These are phyloP conservation scores for Rattus norvegicus DNA, from an alignment of 2,113 vertebrate species.

Conservation along the genomic window DNA sequence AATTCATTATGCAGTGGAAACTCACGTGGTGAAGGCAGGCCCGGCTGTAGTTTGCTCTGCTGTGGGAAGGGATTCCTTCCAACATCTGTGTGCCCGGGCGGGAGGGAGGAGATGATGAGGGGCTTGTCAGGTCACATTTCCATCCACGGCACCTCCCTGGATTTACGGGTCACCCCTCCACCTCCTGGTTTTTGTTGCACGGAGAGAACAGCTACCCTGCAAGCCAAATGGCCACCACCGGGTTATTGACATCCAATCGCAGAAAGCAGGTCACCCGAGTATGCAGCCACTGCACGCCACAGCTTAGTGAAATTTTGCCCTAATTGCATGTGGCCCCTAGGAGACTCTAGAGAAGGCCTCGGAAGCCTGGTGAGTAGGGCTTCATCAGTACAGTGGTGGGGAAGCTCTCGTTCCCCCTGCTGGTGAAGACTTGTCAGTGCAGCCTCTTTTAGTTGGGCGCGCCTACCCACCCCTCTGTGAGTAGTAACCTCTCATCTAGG, in stretches of 20 bases:
- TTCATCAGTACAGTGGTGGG: neutral
- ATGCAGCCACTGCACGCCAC: no score
- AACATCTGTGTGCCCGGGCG: neutral
- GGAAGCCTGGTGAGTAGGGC: neutral
- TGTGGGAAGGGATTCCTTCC: neutral
- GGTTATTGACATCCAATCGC: neutral
- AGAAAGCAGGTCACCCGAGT: neutral
- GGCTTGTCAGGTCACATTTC: neutral
- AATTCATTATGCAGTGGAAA: constrained; percentile 40
- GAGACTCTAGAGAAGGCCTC: neutral
- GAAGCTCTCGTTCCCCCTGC: neutral
- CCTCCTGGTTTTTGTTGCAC: neutral
- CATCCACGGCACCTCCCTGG: neutral
- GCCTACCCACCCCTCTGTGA: accelerated
- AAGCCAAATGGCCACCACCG: neutral
- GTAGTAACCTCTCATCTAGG: neutral
- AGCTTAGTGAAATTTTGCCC: neutral
- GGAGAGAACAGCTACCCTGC: no score
- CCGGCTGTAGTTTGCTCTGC: neutral
- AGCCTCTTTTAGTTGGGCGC: neutral
- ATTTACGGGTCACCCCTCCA: neutral
- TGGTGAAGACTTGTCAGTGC: neutral
- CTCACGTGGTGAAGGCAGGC: neutral
- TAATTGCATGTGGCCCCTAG: neutral
- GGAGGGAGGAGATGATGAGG: neutral